Conservation (phyloP, 2,888 invertebrate genomes). For the Anagyrus pseudococci region DNA sequence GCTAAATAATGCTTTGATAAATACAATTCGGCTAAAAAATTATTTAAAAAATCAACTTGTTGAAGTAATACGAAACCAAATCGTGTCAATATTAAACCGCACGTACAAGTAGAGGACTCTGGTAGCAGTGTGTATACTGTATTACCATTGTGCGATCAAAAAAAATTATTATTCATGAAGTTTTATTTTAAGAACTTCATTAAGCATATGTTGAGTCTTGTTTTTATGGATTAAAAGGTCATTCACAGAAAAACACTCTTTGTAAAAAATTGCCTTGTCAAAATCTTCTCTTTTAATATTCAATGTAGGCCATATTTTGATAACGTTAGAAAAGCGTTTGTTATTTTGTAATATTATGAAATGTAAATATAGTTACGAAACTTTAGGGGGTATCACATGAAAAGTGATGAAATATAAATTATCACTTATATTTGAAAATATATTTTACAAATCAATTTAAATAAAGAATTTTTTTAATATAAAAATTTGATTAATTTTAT, state of each 20-base stretch:
- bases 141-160: neutral
- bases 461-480: too few species aligned
- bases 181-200: slow-evolving; percentile 23
- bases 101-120: neutral
- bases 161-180: slow-evolving; percentile 26
- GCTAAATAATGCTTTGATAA: neutral
- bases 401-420: too few species aligned
- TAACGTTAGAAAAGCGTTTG: too few species aligned
- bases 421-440: too few species aligned
- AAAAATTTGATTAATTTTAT: too few species aligned
- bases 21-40: neutral
- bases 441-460: too few species aligned
- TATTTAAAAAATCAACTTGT: neutral
- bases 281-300: too few species aligned
- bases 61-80: neutral
- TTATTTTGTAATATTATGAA: too few species aligned
- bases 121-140: neutral
- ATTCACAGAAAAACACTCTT: slow-evolving; percentile 4
- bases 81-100: neutral
- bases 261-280: too few species aligned
- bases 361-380: too few species aligned
- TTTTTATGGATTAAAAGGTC: slow-evolving; percentile 9
- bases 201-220: slow-evolving; percentile 4
- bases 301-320: too few species aligned
- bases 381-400: too few species aligned